A percentile compares a stretch with the other conserved stretches of the same genome.
phyloP scores from a whole-genome alignment of 2,113 vertebrate genomes.

The Rhinolophus sinicus region DNA sequence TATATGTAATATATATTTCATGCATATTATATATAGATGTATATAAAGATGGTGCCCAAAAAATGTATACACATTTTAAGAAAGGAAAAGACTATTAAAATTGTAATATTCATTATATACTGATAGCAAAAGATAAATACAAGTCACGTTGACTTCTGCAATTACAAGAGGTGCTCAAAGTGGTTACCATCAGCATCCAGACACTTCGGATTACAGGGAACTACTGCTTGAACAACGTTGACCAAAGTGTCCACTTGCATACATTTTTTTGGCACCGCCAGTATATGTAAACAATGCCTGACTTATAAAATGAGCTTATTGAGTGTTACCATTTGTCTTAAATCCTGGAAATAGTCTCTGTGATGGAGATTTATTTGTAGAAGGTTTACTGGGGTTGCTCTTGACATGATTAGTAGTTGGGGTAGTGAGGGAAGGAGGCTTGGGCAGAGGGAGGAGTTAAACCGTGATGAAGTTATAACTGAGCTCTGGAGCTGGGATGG shows the following conservation, averaged over 20 bases:
- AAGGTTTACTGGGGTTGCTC: not conserved
- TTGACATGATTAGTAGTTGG: not conserved
- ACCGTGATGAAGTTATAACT: not conserved
- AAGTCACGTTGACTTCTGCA: too few relatives aligned
- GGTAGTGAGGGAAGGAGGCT: not conserved
- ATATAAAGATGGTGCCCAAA: too few relatives aligned
- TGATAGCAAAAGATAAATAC: too few relatives aligned
- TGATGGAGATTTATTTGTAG: not conserved
- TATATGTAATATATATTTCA: not conserved
- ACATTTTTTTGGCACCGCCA: too few relatives aligned
- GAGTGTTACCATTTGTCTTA: not conserved
- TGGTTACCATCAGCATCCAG: too few relatives aligned
- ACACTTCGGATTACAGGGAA: too few relatives aligned
- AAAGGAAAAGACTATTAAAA: too few relatives aligned
- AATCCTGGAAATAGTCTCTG: not conserved
- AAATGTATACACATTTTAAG: too few relatives aligned
- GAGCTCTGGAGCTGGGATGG: not conserved
- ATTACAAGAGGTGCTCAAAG: too few relatives aligned
- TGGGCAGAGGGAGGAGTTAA: not conserved
- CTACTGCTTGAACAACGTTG: too few relatives aligned
- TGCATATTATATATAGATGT: not conserved
- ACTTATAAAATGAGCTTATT: not conserved
- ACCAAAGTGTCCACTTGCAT: too few relatives aligned
- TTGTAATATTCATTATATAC: too few relatives aligned
- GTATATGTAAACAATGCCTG: not conserved